A percentile compares a stretch with the other conserved stretches of the same genome.
Evolutionary conservation across 2,888 invertebrate species (phyloP).

Genomic region (Thereva unica): DNA sequence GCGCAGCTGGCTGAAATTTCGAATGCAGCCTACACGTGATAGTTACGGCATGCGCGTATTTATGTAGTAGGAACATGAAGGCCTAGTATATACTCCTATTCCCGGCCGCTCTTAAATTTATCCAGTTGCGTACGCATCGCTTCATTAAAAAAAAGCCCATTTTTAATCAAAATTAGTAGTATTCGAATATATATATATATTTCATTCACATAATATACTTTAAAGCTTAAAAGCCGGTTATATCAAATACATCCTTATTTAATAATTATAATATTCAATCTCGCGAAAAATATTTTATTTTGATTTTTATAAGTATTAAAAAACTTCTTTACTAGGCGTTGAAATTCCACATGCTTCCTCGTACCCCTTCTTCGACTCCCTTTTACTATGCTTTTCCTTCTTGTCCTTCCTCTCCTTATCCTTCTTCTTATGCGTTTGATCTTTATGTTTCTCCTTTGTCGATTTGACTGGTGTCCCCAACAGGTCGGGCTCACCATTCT

Average conservation of each 20-base stretch:
- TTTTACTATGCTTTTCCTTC: slow-evolving; percentile 55
- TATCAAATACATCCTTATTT: slow-evolving; percentile 30
- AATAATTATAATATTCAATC: too few species aligned
- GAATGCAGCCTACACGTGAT: too few species aligned
- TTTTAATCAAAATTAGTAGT: slow-evolving; percentile 19
- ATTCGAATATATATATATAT: slow-evolving; percentile 33
- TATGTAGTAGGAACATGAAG: too few species aligned
- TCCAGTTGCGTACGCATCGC: neutral
- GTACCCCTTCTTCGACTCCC: slow-evolving; percentile 68
- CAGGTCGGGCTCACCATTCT: slow-evolving; percentile 49
- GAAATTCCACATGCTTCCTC: slow-evolving; percentile 91
- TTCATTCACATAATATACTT: slow-evolving; percentile 37
- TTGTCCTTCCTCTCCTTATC: slow-evolving; percentile 55
- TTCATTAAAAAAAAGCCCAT: neutral
- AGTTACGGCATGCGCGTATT: too few species aligned
- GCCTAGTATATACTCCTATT: too few species aligned
- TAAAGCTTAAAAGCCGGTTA: slow-evolving; percentile 40
- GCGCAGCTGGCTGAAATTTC: too few species aligned
- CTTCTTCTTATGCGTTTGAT: slow-evolving; percentile 47
- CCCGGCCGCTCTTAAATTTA: neutral
- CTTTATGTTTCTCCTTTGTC: slow-evolving; percentile 53
- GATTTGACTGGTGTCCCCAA: slow-evolving; percentile 55
- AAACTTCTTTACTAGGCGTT: slow-evolving; percentile 86
- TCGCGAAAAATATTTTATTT: neutral
- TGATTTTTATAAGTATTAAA: slow-evolving; percentile 53